These are phyloP conservation scores for Papilio gigon DNA, from an alignment of 2,888 invertebrate species.

Conservation along the genomic window DNA sequence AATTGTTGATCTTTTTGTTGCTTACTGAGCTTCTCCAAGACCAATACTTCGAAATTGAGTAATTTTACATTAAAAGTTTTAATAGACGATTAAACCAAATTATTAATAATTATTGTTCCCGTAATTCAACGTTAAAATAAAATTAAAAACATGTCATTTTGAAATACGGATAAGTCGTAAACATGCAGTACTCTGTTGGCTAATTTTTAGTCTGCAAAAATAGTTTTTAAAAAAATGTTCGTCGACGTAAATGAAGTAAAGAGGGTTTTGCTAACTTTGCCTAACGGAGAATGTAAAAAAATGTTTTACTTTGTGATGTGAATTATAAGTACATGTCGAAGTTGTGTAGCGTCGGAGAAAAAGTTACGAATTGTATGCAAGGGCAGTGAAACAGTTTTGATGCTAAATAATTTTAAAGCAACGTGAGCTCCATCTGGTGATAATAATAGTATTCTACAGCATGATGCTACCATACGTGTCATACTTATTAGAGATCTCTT, in stretches of 20 bases:
- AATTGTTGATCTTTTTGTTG: background rate
- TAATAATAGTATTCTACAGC: background rate
- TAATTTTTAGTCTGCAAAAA: slow-evolving; percentile 38
- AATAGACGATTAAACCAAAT: background rate
- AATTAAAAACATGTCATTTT: slow-evolving; percentile 20
- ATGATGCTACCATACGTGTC: background rate
- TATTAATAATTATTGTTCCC: background rate
- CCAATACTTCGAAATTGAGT: background rate
- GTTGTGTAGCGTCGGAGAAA: slow-evolving; percentile 27
- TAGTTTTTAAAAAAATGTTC: slow-evolving; percentile 34
- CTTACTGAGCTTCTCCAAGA: background rate
- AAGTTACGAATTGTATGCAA: slow-evolving; percentile 18
- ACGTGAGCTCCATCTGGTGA: background rate
- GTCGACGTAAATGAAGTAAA: slow-evolving; percentile 30
- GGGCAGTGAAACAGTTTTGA: background rate
- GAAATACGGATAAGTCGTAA: slow-evolving; percentile 31
- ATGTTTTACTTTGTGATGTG: slow-evolving; percentile 35
- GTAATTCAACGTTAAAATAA: background rate
- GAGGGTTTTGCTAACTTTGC: slow-evolving; percentile 39
- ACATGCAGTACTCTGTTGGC: slow-evolving; percentile 28
- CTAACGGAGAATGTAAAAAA: slow-evolving; percentile 36
- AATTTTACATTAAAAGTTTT: no score
- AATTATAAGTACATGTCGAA: slow-evolving; percentile 29
- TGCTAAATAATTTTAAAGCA: background rate
- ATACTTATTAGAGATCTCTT: background rate